Base-by-base conservation (phyloP, 2,888 invertebrate genomes). In the Scaptomyza cyrtandrae region DNA sequence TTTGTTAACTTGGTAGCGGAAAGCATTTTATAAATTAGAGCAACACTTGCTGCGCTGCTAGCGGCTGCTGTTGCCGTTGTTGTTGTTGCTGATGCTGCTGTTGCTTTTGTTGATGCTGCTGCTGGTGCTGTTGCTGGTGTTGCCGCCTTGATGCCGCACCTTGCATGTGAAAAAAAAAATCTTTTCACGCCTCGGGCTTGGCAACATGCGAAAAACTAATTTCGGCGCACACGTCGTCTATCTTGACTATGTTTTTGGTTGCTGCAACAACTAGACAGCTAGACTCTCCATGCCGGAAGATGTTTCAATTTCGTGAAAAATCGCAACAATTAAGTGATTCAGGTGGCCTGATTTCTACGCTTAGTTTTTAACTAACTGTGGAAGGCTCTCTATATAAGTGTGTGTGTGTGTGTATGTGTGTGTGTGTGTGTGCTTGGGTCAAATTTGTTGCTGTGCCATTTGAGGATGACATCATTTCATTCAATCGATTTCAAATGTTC, bases 1-100 rank as follows among this genome's bases (percentile, higher is more conserved):
- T 41, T 60, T 29, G 73, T 53, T 62, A 71, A 69, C 29, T 76
- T 87, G 86, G 86, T 83, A 83, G 84, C 82, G 69, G 56, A 84
- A 85, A 87, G 77, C 77, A 66, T 86, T 83, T 83, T 88, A 85
- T 89, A 86, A 85, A 85, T 85, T 84, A 78, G 89, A 85, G 85
- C 89, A 85, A 81, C 87, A 85, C 89, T 84, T 84, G 84, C 74
- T 75, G 70, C 56, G 72, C 71, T 82, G 71, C 76, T 71, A 45
- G 46, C 63, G 66, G 64, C 61, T 13, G 41, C 46, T 49, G 43
- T 16, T 57, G 55, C 35, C 43, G 39, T 3, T 62, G 46, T 6
- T 45, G 61, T 10, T 39, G 44, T 29, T 49, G 39, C 29, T 53
- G 50, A 48, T 49, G 53, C 46, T 63, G 39, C 19, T 60, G 61